Evolutionary conservation across 2,888 invertebrate genomes (phyloP), one percentile per base, ranked within the genome.

Genomic region (Pherbina coryleti): DNA sequence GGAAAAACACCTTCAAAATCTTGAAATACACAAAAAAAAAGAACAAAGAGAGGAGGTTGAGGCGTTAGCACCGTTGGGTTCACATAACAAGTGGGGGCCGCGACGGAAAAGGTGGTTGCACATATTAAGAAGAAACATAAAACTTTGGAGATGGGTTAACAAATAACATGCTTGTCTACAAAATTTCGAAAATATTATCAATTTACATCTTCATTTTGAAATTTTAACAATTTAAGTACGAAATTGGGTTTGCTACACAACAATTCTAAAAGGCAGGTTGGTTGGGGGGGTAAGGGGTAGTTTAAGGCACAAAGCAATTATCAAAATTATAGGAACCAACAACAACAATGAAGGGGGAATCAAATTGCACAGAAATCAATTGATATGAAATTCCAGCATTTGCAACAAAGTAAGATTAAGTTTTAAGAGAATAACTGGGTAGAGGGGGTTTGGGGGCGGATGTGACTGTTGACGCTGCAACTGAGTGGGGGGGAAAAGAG

Each of bases 211-310:
- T 11, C 11, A 44, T 44, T 44, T 11, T 1, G 14, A 11, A 44
- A 44, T 11, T 44, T 44, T 1, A 44, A 14, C 44, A 44, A 44
- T 44, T n/a, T n/a, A 64, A 28, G 44, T 64, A 64, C n/a, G 28
- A 17, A 25, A 44, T 19, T 5, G 34, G 67, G 53, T 49, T 17
- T 70, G 25, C 70, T 44, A 70, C 70, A 70, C 70, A 70, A 25
- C 70, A 70, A 51, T 64, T 44, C n/a, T 64, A 64, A 37, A 34
- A 34, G 64, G 60, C 9, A 34, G 64, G 60, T 22, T 62, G 19
- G 64, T 17, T 25, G n/a, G 7, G 9, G 64, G 64, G 64, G n/a
- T 34, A 34, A n/a, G 37, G 34, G n/a, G 19, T 17, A 19, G 31
- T 9, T 37, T 22, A 31, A 14, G 53, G n/a, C 25, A 44, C 22